phyloP scores from a whole-genome alignment of 2,888 invertebrate genomes.

The Auanema freiburgensis region DNA sequence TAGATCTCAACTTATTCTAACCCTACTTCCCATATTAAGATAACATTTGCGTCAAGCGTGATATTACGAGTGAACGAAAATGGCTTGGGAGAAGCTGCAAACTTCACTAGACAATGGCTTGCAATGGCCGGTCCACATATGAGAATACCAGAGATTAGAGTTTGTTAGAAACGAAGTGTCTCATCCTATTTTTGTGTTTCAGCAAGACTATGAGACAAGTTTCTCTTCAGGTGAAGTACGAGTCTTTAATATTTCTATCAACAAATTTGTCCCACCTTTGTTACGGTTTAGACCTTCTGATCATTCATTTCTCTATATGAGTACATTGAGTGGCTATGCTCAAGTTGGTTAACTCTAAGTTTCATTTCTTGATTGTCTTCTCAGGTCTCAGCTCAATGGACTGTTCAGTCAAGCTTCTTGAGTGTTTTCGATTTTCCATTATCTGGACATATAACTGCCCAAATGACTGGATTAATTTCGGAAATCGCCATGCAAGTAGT shows the following conservation, averaged over 20 bases:
- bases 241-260: conserved; percentile 48
- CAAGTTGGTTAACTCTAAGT: conserved; percentile 25
- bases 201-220: conserved; percentile 48
- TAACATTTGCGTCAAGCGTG: not conserved
- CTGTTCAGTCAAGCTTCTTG: conserved; percentile 48
- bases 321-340: conserved; percentile 54
- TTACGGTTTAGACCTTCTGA: conserved; percentile 55
- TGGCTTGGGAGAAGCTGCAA: conserved; percentile 54
- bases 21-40: too few species aligned
- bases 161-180: conserved; percentile 5
- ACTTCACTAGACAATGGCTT: conserved; percentile 60
- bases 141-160: conserved; percentile 49
- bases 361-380: conserved; percentile 2
- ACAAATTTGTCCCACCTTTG: conserved; percentile 52
- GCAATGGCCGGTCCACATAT: conserved; percentile 50
- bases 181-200: conserved; percentile 8
- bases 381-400: conserved; percentile 52
- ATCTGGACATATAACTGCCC: conserved; percentile 49
- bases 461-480: conserved; percentile 55
- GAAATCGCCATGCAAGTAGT: conserved; percentile 54
- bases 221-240: conserved; percentile 54
- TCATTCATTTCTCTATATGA: conserved; percentile 56
- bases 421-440: conserved; percentile 51
- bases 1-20: too few species aligned
- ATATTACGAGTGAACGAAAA: conserved; percentile 51